These are phyloP conservation scores for Pedicia rivosa DNA, from an alignment of 2,888 invertebrate genomes.

Conservation along the genomic window DNA sequence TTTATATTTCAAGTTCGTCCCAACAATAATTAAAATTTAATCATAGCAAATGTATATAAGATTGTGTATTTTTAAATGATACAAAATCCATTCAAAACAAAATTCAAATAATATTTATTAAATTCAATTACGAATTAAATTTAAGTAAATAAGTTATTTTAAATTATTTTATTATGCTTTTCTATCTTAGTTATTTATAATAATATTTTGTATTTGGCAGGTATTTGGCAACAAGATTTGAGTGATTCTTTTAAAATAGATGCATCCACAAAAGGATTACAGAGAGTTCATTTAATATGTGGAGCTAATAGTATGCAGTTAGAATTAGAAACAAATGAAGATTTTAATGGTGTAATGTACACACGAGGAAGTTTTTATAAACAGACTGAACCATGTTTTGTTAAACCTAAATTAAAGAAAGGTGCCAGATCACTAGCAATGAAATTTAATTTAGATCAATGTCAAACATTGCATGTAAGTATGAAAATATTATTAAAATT, in stretches of 20 bases:
- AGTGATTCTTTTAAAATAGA: constrained; percentile 40
- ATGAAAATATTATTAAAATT: too few relatives aligned
- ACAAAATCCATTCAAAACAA: too few relatives aligned
- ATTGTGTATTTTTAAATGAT: too few relatives aligned
- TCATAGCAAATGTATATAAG: too few relatives aligned
- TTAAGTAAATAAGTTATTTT: too few relatives aligned
- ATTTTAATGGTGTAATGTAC: constrained; percentile 44
- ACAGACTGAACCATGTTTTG: constrained; percentile 38
- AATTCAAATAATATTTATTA: too few relatives aligned
- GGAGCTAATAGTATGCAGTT: constrained; percentile 39
- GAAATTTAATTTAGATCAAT: constrained; percentile 38
- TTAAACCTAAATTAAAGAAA: constrained; percentile 31
- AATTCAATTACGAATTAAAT: too few relatives aligned
- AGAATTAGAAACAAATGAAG: constrained; percentile 34
- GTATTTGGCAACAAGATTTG: constrained; percentile 36
- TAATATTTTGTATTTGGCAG: too few relatives aligned
- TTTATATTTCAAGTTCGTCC: too few relatives aligned
- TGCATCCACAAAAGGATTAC: constrained; percentile 37
- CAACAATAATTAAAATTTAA: too few relatives aligned
- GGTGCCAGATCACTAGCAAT: constrained; percentile 34
- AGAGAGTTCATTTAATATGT: constrained; percentile 38
- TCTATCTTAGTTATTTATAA: too few relatives aligned
- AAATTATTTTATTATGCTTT: too few relatives aligned
- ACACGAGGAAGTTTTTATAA: constrained; percentile 43
- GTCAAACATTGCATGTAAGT: constrained; percentile 35